Evolutionary conservation across 2,797 vertebrate genomes (phyloP).

Genomic region (Pachyuromys duprasi): DNA sequence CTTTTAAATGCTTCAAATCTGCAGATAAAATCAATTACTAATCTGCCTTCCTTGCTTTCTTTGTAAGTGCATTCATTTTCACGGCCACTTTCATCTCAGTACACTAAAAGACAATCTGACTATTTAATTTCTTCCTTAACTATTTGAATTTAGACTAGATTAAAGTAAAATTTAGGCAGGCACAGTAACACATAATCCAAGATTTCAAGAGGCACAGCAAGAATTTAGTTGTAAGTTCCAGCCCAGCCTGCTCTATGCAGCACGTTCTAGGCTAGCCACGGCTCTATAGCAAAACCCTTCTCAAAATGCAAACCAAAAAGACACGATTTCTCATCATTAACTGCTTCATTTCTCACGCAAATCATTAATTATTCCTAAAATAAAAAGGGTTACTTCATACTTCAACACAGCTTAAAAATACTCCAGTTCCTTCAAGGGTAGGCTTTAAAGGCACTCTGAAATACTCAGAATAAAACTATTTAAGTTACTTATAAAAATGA

Average conservation of each 20-base stretch:
- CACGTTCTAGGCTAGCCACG: background rate
- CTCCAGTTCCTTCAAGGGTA: constrained; percentile 39
- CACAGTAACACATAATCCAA: background rate
- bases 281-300: background rate
- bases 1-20: background rate
- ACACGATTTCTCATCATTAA: background rate
- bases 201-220: background rate
- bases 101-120: background rate
- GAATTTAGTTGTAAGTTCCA: background rate
- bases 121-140: constrained; percentile 11
- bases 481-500: background rate
- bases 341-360: constrained; percentile 26
- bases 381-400: constrained; percentile 7
- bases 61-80: background rate
- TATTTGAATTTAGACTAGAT: constrained; percentile 15
- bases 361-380: constrained; percentile 55
- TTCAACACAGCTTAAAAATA: constrained; percentile 14
- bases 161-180: background rate
- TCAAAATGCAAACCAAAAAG: background rate
- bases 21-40: background rate
- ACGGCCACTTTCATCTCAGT: background rate
- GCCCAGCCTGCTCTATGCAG: background rate
- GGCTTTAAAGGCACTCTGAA: constrained; percentile 11
- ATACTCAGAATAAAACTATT: constrained; percentile 21
- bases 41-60: background rate